Evolutionary conservation across 53 echinoderm and acorn worm genomes (phyloP).

Genomic region (Mesocentrotus franciscanus): DNA sequence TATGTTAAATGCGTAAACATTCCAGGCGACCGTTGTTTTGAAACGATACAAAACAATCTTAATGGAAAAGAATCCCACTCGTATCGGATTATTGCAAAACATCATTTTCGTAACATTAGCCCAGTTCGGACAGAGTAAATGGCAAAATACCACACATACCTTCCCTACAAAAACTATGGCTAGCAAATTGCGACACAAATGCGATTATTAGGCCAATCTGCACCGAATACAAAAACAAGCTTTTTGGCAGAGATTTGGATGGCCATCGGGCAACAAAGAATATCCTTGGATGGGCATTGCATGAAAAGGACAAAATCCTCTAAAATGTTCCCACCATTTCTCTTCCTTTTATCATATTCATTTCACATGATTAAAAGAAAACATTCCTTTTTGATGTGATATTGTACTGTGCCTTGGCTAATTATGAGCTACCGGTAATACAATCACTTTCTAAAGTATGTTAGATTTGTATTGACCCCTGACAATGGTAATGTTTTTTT

Average conservation of each 20-base stretch:
- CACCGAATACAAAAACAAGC: not conserved
- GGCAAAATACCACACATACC: conserved; percentile 19
- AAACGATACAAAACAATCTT: not conserved
- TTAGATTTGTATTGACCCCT: not conserved
- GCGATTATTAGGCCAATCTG: conserved; percentile 9
- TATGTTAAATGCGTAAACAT: not conserved
- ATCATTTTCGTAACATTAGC: conserved; percentile 3
- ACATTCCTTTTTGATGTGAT: not conserved
- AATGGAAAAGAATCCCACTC: not conserved
- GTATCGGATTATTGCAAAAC: not conserved
- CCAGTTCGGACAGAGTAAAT: not conserved
- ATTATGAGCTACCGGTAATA: not conserved
- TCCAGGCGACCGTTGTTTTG: not conserved
- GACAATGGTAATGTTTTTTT: not conserved
- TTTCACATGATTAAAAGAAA: not conserved
- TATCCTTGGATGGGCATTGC: not conserved
- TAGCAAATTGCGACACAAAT: conserved; percentile 31
- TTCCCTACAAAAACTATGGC: not conserved
- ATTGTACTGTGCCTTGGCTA: not conserved
- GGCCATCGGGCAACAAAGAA: not conserved
- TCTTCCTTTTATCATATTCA: not conserved
- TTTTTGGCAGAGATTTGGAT: not conserved
- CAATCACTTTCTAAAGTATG: not conserved
- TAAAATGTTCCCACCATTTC: not conserved
- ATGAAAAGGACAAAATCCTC: not conserved